Conservation (phyloP, 64 coral and sea anemone genomes). For the Cladopsammia gracilis region DNA sequence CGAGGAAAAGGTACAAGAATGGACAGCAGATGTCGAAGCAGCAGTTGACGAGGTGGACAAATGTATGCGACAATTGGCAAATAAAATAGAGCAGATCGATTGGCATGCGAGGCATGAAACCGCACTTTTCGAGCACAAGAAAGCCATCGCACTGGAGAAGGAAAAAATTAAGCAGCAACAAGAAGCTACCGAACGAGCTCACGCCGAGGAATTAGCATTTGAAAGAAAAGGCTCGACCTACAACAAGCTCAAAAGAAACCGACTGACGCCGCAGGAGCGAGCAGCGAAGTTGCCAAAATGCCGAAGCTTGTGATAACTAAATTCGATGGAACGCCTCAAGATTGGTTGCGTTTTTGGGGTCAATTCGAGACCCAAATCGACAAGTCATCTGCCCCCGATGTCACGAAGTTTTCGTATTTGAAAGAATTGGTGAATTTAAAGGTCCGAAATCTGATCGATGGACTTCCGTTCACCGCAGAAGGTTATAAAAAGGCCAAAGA, state of each 20-base stretch:
- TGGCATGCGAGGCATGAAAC: too few species aligned
- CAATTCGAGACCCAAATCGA: slow-evolving; percentile 50
- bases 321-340: too few species aligned
- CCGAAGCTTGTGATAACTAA: neutral
- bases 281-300: slow-evolving; percentile 11
- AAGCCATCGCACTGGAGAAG: too few species aligned
- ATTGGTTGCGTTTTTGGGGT: slow-evolving; percentile 63
- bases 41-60: too few species aligned
- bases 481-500: slow-evolving; percentile 39
- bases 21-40: too few species aligned
- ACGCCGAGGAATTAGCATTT: slow-evolving; percentile 14
- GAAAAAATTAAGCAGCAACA: too few species aligned
- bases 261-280: slow-evolving; percentile 7
- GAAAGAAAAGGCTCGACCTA: slow-evolving; percentile 18
- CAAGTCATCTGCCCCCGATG: too few species aligned
- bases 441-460: slow-evolving; percentile 52
- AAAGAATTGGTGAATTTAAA: slow-evolving; percentile 54
- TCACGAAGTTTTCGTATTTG: slow-evolving; percentile 50
- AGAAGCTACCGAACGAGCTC: too few species aligned
- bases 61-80: too few species aligned
- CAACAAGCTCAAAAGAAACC: slow-evolving; percentile 24
- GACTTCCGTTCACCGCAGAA: slow-evolving; percentile 49
- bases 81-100: too few species aligned
- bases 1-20: too few species aligned
- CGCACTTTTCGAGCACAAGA: too few species aligned